Conservation (phyloP, 2,113 vertebrate genomes). For the Dicrurus megarhynchus region DNA sequence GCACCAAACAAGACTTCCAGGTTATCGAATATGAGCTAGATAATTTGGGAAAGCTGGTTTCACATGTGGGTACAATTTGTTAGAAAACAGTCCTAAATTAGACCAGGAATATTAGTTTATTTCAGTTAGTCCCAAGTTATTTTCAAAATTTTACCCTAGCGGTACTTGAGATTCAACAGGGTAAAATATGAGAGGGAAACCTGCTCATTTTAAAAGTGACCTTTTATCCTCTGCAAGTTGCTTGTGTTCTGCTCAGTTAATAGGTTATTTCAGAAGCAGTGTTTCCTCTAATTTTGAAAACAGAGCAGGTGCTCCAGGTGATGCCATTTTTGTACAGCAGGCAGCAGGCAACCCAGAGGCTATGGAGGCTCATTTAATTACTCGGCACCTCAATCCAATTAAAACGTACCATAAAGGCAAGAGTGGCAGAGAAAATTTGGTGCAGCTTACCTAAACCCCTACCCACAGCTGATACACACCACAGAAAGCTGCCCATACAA, state of each 20-base stretch:
- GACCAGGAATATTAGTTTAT: not conserved
- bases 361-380: conserved; percentile 17
- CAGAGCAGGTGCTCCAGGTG: not conserved
- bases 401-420: not conserved
- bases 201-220: not conserved
- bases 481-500: not conserved
- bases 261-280: not conserved
- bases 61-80: not conserved
- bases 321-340: not conserved
- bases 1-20: not conserved
- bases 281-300: not conserved
- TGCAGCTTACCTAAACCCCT: not conserved
- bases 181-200: not conserved
- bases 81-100: not conserved
- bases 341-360: not conserved
- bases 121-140: not conserved
- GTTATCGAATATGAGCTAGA: not conserved
- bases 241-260: not conserved
- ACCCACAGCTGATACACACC: not conserved
- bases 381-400: not conserved
- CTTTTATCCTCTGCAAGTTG: not conserved
- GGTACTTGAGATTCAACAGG: not conserved
- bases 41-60: not conserved
- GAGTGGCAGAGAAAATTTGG: not conserved
- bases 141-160: not conserved